Base-by-base conservation (phyloP, 2,888 invertebrate genomes). In the Diabrotica balteata region DNA sequence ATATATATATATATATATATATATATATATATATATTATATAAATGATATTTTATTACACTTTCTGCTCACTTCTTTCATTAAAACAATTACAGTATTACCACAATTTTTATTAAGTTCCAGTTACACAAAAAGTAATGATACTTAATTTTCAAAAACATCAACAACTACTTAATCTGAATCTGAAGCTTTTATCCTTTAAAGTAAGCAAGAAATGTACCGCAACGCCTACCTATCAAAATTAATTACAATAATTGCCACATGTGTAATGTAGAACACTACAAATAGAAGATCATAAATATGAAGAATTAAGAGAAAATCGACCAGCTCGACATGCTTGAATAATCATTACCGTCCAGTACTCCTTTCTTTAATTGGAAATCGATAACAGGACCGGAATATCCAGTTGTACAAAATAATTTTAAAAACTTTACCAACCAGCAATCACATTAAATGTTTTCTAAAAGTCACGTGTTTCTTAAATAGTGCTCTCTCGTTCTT, bases 251-350 rank as follows among this genome's bases (percentile, higher is more conserved):
- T 61, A 61, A 61, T 52, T 61, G 49, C 50, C 55, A 44, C 49
- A 50, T 22, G 57, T 63, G 9, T 52, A 32, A 63, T 63, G 63
- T 57, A 63, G 57, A 57, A 47, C 57, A 50, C 22, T 57, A 50
- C 57, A 63, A 57, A 63, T 63, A 63, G 62, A 62, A 45, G 7
- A 55, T 32, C 51, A 11, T 42, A 49, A 55, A 63, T 57, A 57
- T 63, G n/a, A 63, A 63, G 57, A 63, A 63, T 63, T 63, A 57
- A 63, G 57, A 62, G 62, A 63, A 63, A 63, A 63, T 42, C 42
- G 47, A 10, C 47, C 43, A 44, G 44, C 43, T 10, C 57, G 63
- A 55, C 55, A 63, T 49, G 63, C 43, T 55, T 44, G 63, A 55
- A 49, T 44, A 47, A 32, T 8, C 50, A 44, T 46, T 45, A 43